A percentile compares a stretch with the other conserved stretches of the same genome.
Conservation (phyloP, 1,140 invertebrate species). For the Drosophila eugracilis region DNA sequence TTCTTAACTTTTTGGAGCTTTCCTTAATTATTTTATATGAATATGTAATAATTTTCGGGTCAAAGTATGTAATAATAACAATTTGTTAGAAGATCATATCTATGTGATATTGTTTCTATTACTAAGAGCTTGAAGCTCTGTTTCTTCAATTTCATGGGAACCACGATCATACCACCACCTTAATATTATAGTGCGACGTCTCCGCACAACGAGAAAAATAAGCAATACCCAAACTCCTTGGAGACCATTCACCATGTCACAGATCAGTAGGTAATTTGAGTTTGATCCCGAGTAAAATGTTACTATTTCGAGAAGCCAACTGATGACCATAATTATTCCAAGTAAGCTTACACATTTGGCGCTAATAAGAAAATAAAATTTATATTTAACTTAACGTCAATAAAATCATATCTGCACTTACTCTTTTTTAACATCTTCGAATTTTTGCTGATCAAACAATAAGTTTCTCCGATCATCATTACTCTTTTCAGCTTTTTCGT, state of each 20-base stretch:
- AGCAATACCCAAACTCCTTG: conserved; percentile 80
- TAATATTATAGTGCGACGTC: conserved; percentile 77
- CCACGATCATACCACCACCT: conserved; percentile 83
- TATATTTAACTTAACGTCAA: neutral
- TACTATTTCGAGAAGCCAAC: conserved; percentile 82
- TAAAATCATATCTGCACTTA: conserved; percentile 27
- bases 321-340: conserved; percentile 71
- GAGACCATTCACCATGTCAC: conserved; percentile 81
- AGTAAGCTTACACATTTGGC: conserved; percentile 80
- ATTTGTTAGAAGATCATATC: conserved; percentile 16
- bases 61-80: neutral
- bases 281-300: conserved; percentile 73
- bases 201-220: conserved; percentile 78
- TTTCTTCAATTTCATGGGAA: conserved; percentile 69
- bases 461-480: neutral
- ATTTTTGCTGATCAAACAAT: conserved; percentile 69
- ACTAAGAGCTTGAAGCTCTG: conserved; percentile 61
- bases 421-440: conserved; percentile 82
- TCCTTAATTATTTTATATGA: neutral
- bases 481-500: conserved; percentile 34
- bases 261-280: conserved; percentile 62
- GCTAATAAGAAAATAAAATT: conserved; percentile 27
- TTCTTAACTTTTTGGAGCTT: no score
- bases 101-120: conserved; percentile 59
- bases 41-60: neutral